Base-by-base conservation (phyloP, 2,888 invertebrate genomes). In the Zaprionus lineosus region DNA sequence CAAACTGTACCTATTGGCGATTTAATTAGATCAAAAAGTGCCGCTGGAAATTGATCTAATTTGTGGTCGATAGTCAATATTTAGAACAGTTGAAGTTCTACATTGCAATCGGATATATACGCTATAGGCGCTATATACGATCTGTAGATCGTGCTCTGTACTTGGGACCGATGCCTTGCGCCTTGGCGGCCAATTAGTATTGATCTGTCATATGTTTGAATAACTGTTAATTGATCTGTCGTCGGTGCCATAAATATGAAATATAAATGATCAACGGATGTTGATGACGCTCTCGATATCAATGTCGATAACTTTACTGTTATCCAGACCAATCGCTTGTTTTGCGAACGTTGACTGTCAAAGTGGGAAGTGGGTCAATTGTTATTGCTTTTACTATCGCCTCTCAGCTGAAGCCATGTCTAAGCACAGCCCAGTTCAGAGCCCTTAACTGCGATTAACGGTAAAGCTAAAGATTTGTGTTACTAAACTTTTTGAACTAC, bases 121-220 rank as follows among this genome's bases (percentile, higher is more conserved):
- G 40, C 55, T 69, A 60, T 46, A 24, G 14, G 39, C 9, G 19
- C 8, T 40, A 24, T 12, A 2, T 18, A 11, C 11, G 11, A 4
- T 29, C 9, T n/a, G n/a, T 28, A n/a, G n/a, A n/a, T n/a, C n/a
- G 28, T 9, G 21, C 4, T 43, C 4, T 47, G 62, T 53, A 64
- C 71, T 66, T 66, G 52, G 46, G 33, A 34, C 34, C 52, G 63
- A 60, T 51, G 62, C 8, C 26, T 41, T 24, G 33, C 14, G 50
- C 68, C 68, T 51, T 68, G 68, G 46, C 68, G 36, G 31, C 11
- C 56, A 73, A 69, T 69, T 69, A 73, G 74, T 68, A 69, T 68
- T 61, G 55, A 56, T 61, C 74, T 73, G 50, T 18, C 60, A 14
- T 56, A 19, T 26, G n/a, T n/a, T n/a, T n/a, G 56, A 39, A 47